phyloP scores from a whole-genome alignment of 2,888 invertebrate genomes.

The Agriopis marginaria region DNA sequence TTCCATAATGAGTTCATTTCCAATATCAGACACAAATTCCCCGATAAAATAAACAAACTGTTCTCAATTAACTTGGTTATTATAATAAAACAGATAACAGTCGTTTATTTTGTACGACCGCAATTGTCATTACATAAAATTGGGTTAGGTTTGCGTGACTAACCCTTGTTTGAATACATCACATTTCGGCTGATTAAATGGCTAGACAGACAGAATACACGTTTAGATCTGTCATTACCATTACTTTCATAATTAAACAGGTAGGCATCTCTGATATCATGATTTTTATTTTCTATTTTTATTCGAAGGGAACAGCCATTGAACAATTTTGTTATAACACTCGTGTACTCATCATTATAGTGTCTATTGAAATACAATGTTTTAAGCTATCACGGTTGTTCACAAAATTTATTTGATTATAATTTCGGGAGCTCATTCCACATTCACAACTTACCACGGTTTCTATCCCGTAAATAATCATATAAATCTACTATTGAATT shows the following conservation, averaged over 20 bases:
- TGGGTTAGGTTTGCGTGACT: constrained; percentile 21
- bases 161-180: constrained; percentile 13
- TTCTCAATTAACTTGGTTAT: constrained; percentile 18
- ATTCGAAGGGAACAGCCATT: too few relatives aligned
- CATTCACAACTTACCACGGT: too few relatives aligned
- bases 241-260: background rate
- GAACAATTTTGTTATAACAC: too few relatives aligned
- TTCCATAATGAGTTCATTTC: background rate
- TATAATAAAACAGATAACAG: constrained; percentile 16
- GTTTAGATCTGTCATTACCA: background rate
- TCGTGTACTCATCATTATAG: too few relatives aligned
- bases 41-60: constrained; percentile 18
- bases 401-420: too few relatives aligned
- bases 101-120: constrained; percentile 19
- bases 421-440: too few relatives aligned
- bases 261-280: background rate
- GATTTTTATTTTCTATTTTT: too few relatives aligned
- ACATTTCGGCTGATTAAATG: constrained; percentile 12
- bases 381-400: too few relatives aligned
- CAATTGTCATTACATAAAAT: constrained; percentile 19
- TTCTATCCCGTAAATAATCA: too few relatives aligned
- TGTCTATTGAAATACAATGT: too few relatives aligned
- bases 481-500: too few relatives aligned
- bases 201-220: constrained; percentile 9
- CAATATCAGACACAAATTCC: background rate